Conservation (phyloP, 1,140 invertebrate species). For the Goniozus legneri region DNA sequence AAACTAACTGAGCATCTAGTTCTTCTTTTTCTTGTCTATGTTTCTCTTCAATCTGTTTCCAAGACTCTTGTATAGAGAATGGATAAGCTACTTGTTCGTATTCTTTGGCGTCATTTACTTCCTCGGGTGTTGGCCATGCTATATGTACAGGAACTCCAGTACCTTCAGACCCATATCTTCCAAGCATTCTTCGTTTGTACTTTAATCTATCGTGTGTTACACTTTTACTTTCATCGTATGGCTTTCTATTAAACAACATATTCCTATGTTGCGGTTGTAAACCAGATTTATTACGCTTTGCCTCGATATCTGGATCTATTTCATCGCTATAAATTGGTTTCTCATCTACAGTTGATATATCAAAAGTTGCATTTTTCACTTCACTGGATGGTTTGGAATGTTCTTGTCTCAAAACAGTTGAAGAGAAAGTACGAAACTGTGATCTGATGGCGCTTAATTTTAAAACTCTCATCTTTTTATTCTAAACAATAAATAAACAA, state of each 20-base stretch:
- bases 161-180: constrained; percentile 56
- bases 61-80: constrained; percentile 60
- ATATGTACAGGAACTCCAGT: constrained; percentile 54
- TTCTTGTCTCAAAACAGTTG: too few species aligned
- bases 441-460: too few species aligned
- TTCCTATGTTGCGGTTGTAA: constrained; percentile 55
- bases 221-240: constrained; percentile 50
- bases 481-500: background rate
- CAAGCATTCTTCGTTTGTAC: constrained; percentile 60
- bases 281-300: constrained; percentile 60
- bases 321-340: constrained; percentile 21
- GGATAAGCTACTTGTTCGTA: constrained; percentile 63
- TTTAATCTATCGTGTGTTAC: constrained; percentile 58
- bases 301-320: constrained; percentile 10
- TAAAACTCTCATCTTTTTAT: background rate
- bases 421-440: too few species aligned
- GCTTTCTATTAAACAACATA: constrained; percentile 51
- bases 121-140: constrained; percentile 59
- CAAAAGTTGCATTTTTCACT: too few species aligned
- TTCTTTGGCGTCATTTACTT: constrained; percentile 58
- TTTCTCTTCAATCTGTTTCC: constrained; percentile 41
- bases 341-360: too few species aligned
- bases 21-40: constrained; percentile 40
- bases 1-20: constrained; percentile 32
- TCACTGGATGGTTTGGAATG: too few species aligned